These are phyloP conservation scores for Polyergus mexicanus DNA, from an alignment of 1,140 invertebrate species.

Conservation along the genomic window DNA sequence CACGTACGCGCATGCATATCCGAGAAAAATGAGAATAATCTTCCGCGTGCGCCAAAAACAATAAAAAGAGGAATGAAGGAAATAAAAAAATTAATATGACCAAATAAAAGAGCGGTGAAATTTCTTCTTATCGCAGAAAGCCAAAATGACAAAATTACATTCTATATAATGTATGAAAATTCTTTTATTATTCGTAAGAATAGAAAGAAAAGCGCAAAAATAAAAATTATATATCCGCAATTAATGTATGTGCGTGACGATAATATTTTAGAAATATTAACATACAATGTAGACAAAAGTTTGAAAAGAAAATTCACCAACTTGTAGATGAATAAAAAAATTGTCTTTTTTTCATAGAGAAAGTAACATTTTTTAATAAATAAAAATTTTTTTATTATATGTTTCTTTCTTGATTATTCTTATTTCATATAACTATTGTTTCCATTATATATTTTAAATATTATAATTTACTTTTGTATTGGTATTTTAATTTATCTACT, in stretches of 20 bases:
- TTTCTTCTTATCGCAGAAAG: background rate
- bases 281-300: too few relatives aligned
- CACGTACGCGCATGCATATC: background rate
- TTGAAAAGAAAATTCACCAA: too few relatives aligned
- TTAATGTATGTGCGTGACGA: background rate
- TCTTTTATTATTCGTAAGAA: background rate
- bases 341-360: too few relatives aligned
- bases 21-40: slow-evolving; percentile 18
- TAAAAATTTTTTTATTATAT: too few relatives aligned
- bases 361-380: too few relatives aligned
- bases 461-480: too few relatives aligned
- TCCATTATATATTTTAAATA: too few relatives aligned
- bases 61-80: background rate
- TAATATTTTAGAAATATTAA: background rate
- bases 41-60: background rate
- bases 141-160: slow-evolving; percentile 4
- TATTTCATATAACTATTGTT: too few relatives aligned
- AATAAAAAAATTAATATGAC: background rate
- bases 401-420: too few relatives aligned
- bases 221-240: background rate
- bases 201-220: background rate
- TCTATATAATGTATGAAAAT: background rate
- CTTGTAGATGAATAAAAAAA: too few relatives aligned
- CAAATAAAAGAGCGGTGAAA: background rate
- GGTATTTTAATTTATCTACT: background rate